phyloP scores from a whole-genome alignment of 2,797 vertebrate genomes.

The Microcaecilia unicolor region DNA sequence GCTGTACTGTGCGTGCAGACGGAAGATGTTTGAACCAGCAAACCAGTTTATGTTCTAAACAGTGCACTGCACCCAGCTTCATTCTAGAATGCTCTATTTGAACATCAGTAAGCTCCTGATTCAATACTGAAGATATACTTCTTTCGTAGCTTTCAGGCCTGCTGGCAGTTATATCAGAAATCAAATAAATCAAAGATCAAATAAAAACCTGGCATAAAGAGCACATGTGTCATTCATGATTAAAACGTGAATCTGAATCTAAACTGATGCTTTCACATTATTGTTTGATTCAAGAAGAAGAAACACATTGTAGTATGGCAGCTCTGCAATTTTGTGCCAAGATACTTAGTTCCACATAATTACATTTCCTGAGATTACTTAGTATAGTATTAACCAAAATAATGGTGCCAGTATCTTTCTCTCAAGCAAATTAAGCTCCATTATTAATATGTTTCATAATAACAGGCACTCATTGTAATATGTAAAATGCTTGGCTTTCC shows the following conservation, averaged over 20 bases:
- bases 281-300: constrained; percentile 3
- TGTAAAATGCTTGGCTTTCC: constrained; percentile 49
- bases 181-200: too few species aligned
- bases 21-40: too few species aligned
- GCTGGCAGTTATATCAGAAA: too few species aligned
- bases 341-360: neutral
- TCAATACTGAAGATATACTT: too few species aligned
- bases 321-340: neutral
- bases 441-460: constrained; percentile 60
- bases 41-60: accelerated
- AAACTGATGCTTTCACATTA: neutral
- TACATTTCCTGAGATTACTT: neutral
- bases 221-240: neutral
- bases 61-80: neutral
- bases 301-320: neutral
- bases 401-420: constrained; percentile 30
- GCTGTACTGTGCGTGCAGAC: accelerated
- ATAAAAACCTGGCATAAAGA: constrained; percentile 1
- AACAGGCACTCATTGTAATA: constrained; percentile 41
- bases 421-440: constrained; percentile 45
- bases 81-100: accelerated
- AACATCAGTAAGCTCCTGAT: neutral
- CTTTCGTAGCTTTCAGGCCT: too few species aligned
- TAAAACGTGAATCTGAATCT: constrained; percentile 3
- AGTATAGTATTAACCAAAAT: neutral